A percentile compares a stretch with the other conserved stretches of the same genome.
These are phyloP conservation scores for Psittacula cyanocephala DNA, from an alignment of 2,113 vertebrate genomes.

Conservation along the genomic window DNA sequence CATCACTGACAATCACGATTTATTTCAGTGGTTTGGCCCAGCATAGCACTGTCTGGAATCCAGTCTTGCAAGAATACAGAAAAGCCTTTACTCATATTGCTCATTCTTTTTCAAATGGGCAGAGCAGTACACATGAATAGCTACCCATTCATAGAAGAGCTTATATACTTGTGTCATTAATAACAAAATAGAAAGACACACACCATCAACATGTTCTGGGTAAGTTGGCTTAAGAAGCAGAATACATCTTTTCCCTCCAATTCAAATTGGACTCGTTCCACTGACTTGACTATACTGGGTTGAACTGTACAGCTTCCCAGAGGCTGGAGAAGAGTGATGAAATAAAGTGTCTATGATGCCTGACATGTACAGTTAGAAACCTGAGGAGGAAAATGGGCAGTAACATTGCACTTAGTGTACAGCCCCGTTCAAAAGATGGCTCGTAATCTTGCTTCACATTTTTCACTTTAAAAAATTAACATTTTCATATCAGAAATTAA, in stretches of 20 bases:
- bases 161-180: neutral
- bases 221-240: neutral
- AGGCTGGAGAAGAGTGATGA: neutral
- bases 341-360: neutral
- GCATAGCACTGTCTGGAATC: neutral
- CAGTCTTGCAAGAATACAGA: neutral
- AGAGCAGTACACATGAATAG: neutral
- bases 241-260: neutral
- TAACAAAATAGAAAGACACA: neutral
- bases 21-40: neutral
- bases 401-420: neutral
- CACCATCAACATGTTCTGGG: neutral
- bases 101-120: neutral
- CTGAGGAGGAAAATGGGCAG: neutral
- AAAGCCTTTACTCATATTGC: neutral
- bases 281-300: neutral
- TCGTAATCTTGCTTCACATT: neutral
- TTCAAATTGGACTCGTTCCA: neutral
- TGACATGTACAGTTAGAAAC: neutral
- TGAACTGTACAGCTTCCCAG: neutral
- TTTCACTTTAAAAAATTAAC: neutral
- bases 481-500: neutral
- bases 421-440: neutral
- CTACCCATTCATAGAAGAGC: neutral
- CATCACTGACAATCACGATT: neutral